phyloP scores from a whole-genome alignment of 2,888 invertebrate species.

The Rugalucina vietnamica region DNA sequence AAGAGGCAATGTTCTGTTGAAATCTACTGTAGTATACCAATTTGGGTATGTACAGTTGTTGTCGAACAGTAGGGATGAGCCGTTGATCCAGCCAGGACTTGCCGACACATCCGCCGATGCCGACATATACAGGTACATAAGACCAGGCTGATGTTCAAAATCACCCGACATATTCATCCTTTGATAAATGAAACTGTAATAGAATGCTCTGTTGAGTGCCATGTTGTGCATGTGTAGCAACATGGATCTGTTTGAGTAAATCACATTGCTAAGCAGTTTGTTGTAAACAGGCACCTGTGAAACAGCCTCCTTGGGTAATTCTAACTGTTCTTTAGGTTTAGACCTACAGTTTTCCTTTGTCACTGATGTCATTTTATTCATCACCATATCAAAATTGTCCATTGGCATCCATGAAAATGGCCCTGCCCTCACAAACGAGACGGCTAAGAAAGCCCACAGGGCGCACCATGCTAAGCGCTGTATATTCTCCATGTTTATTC shows the following conservation, averaged over 20 bases:
- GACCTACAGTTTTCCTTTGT: constrained; percentile 95
- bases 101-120: constrained; percentile 97
- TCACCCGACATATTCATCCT: constrained; percentile 74
- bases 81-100: constrained; percentile 91
- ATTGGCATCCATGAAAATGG: constrained; percentile 92
- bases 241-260: constrained; percentile 93
- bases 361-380: constrained; percentile 92
- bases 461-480: constrained; percentile 40
- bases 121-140: constrained; percentile 98
- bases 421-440: constrained; percentile 54
- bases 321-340: constrained; percentile 92
- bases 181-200: constrained; percentile 84
- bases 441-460: constrained; percentile 57
- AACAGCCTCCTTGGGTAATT: constrained; percentile 92
- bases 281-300: constrained; percentile 88
- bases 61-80: constrained; percentile 96
- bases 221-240: constrained; percentile 97
- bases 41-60: constrained; percentile 97
- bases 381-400: constrained; percentile 95
- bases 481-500: constrained; percentile 41
- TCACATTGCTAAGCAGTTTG: constrained; percentile 89
- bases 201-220: constrained; percentile 97
- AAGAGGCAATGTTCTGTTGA: constrained; percentile 96
- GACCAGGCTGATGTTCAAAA: constrained; percentile 93
- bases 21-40: constrained; percentile 91